These are phyloP conservation scores for Plemyria rubiginata DNA, from an alignment of 2,888 invertebrate genomes.

Conservation along the genomic window DNA sequence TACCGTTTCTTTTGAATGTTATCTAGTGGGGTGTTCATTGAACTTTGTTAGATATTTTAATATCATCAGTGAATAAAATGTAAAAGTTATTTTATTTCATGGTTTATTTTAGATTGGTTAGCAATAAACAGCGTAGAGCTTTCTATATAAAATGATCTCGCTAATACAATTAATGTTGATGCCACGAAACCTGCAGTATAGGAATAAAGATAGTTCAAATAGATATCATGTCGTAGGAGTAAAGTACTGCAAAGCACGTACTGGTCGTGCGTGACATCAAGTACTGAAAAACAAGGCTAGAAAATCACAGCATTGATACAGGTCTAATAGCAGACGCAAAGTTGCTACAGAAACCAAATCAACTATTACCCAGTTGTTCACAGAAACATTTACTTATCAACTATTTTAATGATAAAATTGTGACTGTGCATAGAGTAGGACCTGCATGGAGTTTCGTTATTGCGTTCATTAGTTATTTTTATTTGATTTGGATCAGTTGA, in stretches of 20 bases:
- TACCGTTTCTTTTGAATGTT: no score
- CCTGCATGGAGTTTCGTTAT: no score
- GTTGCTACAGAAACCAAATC: background rate
- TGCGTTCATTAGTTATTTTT: no score
- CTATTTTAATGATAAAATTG: no score
- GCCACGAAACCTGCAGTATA: conserved; percentile 4
- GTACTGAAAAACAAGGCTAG: conserved; percentile 50
- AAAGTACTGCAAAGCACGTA: conserved; percentile 52
- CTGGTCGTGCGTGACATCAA: conserved; percentile 68
- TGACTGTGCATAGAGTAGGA: no score
- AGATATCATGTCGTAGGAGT: conserved; percentile 26
- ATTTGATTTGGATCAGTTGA: no score
- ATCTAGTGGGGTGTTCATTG: no score
- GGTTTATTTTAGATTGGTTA: background rate
- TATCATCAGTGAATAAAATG: no score
- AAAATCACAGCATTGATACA: conserved; percentile 58
- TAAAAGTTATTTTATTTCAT: background rate
- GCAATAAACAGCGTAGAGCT: background rate
- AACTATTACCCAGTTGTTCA: background rate
- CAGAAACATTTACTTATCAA: background rate
- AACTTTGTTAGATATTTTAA: no score
- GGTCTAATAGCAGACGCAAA: conserved; percentile 3
- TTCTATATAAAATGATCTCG: background rate
- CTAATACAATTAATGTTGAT: conserved; percentile 16
- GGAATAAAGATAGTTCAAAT: conserved; percentile 15